Conservation (phyloP, 2,888 invertebrate species). For the Leptinotarsa tumamoca region DNA sequence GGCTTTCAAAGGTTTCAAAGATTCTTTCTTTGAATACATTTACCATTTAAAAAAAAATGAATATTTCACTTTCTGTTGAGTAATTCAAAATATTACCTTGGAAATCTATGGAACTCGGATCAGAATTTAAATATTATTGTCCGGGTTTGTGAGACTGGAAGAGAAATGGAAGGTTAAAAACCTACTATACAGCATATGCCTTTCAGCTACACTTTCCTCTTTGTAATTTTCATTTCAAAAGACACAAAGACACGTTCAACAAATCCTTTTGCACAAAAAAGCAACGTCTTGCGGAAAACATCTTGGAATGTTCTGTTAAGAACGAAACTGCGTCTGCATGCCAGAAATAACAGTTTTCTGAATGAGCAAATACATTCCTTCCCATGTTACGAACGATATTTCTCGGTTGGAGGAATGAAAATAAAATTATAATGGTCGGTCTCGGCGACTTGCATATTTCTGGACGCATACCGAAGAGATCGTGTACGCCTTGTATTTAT, state of each 20-base stretch:
- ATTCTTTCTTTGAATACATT: too few relatives aligned
- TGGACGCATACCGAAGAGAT: constrained; percentile 24
- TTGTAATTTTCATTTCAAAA: not conserved
- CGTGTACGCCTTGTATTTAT: constrained; percentile 15
- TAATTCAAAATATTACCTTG: too few relatives aligned
- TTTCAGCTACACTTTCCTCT: not conserved
- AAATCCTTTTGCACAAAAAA: constrained; percentile 6
- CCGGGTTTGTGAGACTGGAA: too few relatives aligned
- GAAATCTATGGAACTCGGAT: too few relatives aligned
- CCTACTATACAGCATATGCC: too few relatives aligned
- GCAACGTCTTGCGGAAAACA: constrained; percentile 2
- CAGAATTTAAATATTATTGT: too few relatives aligned
- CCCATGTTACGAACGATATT: constrained; percentile 21
- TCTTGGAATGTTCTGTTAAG: constrained; percentile 21
- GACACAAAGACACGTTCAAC: constrained; percentile 9
- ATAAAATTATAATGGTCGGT: constrained; percentile 29
- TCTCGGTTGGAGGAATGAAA: constrained; percentile 29
- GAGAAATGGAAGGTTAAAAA: too few relatives aligned
- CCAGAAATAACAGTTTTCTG: constrained; percentile 33
- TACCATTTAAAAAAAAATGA: too few relatives aligned
- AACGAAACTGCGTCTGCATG: constrained; percentile 19
- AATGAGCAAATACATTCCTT: constrained; percentile 18
- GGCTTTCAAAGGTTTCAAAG: too few relatives aligned
- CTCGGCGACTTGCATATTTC: constrained; percentile 27
- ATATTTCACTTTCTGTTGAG: too few relatives aligned